These are phyloP conservation scores for Pachyseris speciosa DNA, from an alignment of 64 coral and sea anemone species.

Conservation along the genomic window DNA sequence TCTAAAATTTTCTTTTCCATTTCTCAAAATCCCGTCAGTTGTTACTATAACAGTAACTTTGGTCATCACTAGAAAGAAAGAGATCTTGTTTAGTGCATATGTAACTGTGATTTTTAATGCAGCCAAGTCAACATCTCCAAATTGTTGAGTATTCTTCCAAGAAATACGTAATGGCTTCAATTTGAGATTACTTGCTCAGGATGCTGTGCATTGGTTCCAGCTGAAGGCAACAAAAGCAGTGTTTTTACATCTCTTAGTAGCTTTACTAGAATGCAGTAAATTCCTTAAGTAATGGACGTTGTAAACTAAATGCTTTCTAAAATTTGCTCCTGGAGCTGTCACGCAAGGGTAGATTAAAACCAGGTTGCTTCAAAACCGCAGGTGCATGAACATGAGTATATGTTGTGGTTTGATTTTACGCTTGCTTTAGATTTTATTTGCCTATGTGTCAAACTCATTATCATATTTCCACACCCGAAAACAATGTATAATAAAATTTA, in stretches of 20 bases:
- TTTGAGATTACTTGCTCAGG: no score
- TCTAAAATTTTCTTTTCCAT: no score
- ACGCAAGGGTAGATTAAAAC: background rate
- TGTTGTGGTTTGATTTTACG: background rate
- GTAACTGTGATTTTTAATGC: no score
- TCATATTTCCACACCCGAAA: background rate
- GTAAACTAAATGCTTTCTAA: background rate
- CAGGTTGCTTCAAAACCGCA: background rate
- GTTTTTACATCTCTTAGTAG: background rate
- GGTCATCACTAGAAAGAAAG: no score
- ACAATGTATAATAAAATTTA: background rate
- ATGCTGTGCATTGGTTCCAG: background rate
- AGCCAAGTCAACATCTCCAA: no score
- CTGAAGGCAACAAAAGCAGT: background rate
- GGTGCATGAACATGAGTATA: background rate
- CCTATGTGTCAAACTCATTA: background rate
- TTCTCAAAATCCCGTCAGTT: no score
- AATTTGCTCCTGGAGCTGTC: background rate
- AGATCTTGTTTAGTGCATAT: no score
- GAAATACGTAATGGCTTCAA: background rate
- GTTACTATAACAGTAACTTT: no score
- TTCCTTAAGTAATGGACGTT: background rate
- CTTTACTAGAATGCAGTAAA: background rate
- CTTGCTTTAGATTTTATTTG: background rate
- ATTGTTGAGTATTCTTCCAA: no score